A percentile compares a stretch with the other conserved stretches of the same genome.
phyloP scores from a whole-genome alignment of 1,140 invertebrate genomes.

The Temnothorax longispinosus region DNA sequence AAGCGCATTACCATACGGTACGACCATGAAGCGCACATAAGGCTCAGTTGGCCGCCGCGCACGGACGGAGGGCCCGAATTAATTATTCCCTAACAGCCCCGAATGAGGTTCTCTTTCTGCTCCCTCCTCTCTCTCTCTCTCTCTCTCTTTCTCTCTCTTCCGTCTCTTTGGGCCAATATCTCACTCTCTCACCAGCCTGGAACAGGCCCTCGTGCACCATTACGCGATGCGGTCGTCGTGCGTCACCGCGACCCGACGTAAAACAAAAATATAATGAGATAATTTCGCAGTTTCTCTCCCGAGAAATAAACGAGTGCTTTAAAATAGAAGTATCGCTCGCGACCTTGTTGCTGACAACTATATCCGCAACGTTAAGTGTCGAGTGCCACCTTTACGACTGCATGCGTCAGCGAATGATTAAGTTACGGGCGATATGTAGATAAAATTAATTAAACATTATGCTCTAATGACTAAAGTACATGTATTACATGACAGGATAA shows the following conservation, averaged over 20 bases:
- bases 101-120: slow-evolving; percentile 51
- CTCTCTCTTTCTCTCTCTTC: not conserved
- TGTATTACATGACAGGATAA: not conserved
- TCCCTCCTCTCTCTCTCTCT: not conserved
- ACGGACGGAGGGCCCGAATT: slow-evolving; percentile 62
- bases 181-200: not conserved
- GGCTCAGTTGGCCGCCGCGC: slow-evolving; percentile 24
- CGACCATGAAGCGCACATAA: slow-evolving; percentile 67
- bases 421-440: not conserved
- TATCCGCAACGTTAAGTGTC: not conserved
- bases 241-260: not conserved
- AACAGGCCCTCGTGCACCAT: not conserved
- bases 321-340: not conserved
- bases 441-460: not conserved
- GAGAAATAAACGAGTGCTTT: slow-evolving; percentile 20
- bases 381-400: too few relatives aligned
- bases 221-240: not conserved
- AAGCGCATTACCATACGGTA: slow-evolving; percentile 73
- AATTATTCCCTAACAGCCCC: slow-evolving; percentile 70
- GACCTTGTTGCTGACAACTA: not conserved
- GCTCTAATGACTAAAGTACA: too few relatives aligned
- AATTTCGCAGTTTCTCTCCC: slow-evolving; percentile 21
- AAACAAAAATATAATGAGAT: slow-evolving; percentile 31
- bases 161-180: too few relatives aligned
- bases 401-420: not conserved